Evolutionary conservation across 2,797 vertebrate species (phyloP).

Genomic region (Pseudomugil gertrudae): DNA sequence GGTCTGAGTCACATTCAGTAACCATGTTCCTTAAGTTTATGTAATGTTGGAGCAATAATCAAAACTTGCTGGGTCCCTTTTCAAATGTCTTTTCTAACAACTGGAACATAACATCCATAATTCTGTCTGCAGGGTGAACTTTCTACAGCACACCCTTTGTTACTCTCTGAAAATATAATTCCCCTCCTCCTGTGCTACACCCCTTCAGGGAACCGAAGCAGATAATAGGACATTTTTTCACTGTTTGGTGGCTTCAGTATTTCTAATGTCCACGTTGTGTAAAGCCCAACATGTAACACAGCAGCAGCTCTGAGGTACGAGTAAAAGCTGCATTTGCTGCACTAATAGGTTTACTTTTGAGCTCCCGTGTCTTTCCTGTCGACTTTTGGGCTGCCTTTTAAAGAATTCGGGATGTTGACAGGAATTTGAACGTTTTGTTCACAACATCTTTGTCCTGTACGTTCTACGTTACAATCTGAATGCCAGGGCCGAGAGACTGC

Average conservation of each 20-base stretch:
- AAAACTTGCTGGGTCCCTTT: constrained; percentile 43
- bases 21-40: background rate
- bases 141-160: constrained; percentile 79
- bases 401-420: constrained; percentile 53
- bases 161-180: constrained; percentile 64
- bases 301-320: constrained; percentile 53
- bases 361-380: constrained; percentile 63
- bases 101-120: constrained; percentile 47
- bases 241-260: constrained; percentile 70
- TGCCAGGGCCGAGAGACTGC: constrained; percentile 27
- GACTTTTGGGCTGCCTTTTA: constrained; percentile 52
- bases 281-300: constrained; percentile 71
- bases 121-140: constrained; percentile 60
- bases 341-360: constrained; percentile 81
- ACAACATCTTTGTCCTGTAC: constrained; percentile 42
- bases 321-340: constrained; percentile 75
- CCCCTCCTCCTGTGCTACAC: constrained; percentile 30
- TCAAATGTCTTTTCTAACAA: constrained; percentile 45
- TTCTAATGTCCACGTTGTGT: constrained; percentile 77
- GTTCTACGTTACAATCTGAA: constrained; percentile 54
- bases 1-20: background rate
- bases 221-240: constrained; percentile 74
- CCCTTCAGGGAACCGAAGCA: constrained; percentile 67
- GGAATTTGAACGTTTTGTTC: constrained; percentile 61
- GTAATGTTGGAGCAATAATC: constrained; percentile 10